phyloP scores from a whole-genome alignment of 2,888 invertebrate species.

The Schizotus pectinicornis region DNA sequence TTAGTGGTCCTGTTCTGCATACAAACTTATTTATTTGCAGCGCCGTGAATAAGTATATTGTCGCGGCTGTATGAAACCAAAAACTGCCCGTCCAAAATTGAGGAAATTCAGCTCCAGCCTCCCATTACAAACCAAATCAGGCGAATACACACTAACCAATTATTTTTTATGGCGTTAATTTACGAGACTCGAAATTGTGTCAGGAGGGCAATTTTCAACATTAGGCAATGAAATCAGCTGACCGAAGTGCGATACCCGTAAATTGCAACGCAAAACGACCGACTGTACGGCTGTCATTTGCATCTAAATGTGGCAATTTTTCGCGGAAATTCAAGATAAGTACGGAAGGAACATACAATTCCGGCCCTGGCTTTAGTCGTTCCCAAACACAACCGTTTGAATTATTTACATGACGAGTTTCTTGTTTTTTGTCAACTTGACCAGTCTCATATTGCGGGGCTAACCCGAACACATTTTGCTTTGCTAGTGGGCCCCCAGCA shows the following conservation, averaged over 20 bases:
- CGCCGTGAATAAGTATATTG: conserved; percentile 21
- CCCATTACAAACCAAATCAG: not conserved
- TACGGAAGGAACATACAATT: conserved; percentile 18
- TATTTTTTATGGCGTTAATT: conserved; percentile 19
- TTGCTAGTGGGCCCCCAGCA: not conserved
- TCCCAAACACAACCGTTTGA: conserved; percentile 2
- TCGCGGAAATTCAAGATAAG: conserved; percentile 22
- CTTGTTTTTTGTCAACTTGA: conserved; percentile 10
- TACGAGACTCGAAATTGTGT: conserved; percentile 9
- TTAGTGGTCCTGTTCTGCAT: conserved; percentile 26
- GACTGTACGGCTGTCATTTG: conserved; percentile 15
- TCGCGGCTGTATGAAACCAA: not conserved
- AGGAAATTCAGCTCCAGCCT: too few species aligned
- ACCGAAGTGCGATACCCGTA: conserved; percentile 16
- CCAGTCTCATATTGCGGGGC: not conserved
- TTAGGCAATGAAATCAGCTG: conserved; percentile 21
- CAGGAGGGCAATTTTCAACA: conserved; percentile 16
- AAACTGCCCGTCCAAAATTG: too few species aligned
- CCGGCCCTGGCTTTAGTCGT: conserved; percentile 1
- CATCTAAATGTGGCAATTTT: conserved; percentile 25
- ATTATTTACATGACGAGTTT: conserved; percentile 13
- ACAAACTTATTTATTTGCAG: conserved; percentile 22
- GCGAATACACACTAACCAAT: conserved; percentile 6
- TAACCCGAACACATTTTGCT: not conserved
- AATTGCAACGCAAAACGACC: conserved; percentile 23